Conservation (phyloP, 2,888 invertebrate species). For the Agapetus fuscipes region DNA sequence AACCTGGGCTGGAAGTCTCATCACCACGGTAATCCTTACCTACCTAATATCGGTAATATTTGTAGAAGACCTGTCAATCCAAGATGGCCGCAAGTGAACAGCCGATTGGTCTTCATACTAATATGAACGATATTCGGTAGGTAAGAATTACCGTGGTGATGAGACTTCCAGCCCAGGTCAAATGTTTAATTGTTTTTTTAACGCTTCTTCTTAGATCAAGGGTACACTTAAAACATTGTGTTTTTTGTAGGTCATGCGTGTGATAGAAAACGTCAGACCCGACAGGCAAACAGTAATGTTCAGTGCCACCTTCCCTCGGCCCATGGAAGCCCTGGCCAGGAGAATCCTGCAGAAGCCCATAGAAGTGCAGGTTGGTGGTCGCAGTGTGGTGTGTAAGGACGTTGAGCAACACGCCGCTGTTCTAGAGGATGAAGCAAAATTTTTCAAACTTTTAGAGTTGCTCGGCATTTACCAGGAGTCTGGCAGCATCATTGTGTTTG, state of each 20-base stretch:
- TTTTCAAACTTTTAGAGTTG: constrained; percentile 94
- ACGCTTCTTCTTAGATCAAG: too few species aligned
- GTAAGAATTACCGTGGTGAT: too few species aligned
- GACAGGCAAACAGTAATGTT: constrained; percentile 98
- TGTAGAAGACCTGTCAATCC: too few species aligned
- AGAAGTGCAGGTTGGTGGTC: constrained; percentile 94
- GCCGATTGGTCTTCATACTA: too few species aligned
- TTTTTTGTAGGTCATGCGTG: constrained; percentile 72
- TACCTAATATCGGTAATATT: too few species aligned
- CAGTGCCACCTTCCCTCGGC: constrained; percentile 96
- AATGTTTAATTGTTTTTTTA: too few species aligned
- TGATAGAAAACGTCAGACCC: constrained; percentile 93
- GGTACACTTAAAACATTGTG: too few species aligned
- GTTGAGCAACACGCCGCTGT: constrained; percentile 93
- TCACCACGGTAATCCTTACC: too few species aligned
- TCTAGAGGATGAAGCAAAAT: constrained; percentile 93
- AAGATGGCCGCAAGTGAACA: too few species aligned
- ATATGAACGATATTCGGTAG: too few species aligned
- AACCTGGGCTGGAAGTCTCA: too few species aligned
- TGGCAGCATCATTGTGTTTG: constrained; percentile 94
- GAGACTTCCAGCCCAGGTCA: too few species aligned
- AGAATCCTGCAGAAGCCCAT: constrained; percentile 90
- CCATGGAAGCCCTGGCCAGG: constrained; percentile 97
- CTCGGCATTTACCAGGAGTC: constrained; percentile 87
- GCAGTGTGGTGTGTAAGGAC: constrained; percentile 95